These are phyloP conservation scores for Malurus splendens DNA, from an alignment of 2,797 vertebrate genomes.

Conservation along the genomic window DNA sequence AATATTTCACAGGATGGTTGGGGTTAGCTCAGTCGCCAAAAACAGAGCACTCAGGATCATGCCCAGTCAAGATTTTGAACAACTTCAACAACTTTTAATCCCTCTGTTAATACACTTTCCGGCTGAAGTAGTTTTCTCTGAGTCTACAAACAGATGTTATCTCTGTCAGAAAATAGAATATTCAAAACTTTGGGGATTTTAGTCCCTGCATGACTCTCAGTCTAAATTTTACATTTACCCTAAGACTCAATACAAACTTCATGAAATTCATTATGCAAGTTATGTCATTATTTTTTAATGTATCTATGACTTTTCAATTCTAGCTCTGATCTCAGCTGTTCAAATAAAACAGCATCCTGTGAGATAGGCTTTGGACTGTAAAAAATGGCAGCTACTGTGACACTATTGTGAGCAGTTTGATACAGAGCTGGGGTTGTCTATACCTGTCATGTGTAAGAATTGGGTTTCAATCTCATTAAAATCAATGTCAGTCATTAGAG, in stretches of 20 bases:
- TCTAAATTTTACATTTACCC: background rate
- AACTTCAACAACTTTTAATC: background rate
- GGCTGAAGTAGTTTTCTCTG: background rate
- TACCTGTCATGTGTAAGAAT: background rate
- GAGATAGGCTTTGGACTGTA: background rate
- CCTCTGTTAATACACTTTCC: background rate
- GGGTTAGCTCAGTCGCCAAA: fast-evolving
- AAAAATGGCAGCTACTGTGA: background rate
- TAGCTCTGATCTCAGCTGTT: background rate
- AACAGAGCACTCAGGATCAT: background rate
- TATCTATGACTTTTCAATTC: background rate
- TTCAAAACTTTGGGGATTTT: fast-evolving
- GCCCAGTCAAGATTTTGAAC: background rate
- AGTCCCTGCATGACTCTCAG: background rate
- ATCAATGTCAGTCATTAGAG: background rate
- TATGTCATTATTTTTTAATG: background rate
- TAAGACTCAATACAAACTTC: background rate
- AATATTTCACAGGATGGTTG: background rate
- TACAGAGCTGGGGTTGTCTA: background rate
- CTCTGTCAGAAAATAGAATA: background rate
- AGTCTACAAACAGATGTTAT: background rate
- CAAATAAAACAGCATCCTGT: background rate
- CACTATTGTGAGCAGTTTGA: background rate
- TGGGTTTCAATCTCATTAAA: background rate
- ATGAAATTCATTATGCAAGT: background rate